Evolutionary conservation across 2,797 vertebrate genomes (phyloP).

Genomic region (Rhinichthys osculus): DNA sequence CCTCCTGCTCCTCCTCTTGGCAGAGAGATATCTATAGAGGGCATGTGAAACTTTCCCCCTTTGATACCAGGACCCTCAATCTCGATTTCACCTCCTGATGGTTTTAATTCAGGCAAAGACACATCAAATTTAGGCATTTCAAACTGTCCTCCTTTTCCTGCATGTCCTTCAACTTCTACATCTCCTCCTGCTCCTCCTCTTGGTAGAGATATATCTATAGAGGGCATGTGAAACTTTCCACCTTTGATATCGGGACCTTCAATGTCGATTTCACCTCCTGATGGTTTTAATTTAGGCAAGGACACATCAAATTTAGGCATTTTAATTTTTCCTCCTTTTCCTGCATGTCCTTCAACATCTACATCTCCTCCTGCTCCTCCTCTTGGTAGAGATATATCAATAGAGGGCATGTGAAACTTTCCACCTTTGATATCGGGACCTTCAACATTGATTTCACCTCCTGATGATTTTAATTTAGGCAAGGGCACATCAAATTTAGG

Average conservation of each 20-base stretch:
- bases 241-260: constrained; percentile 53
- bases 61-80: background rate
- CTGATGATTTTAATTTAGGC: constrained; percentile 28
- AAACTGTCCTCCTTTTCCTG: constrained; percentile 14
- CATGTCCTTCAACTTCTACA: background rate
- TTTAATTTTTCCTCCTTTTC: constrained; percentile 62
- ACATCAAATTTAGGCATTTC: constrained; percentile 59
- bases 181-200: background rate
- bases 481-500: constrained; percentile 61
- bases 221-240: constrained; percentile 28
- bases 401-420: constrained; percentile 40
- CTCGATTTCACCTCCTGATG: constrained; percentile 19
- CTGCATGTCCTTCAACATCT: background rate
- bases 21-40: constrained; percentile 32
- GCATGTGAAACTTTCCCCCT: constrained; percentile 38
- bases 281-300: constrained; percentile 45
- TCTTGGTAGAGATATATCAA: constrained; percentile 44
- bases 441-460: constrained; percentile 21
- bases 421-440: background rate
- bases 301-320: constrained; percentile 64
- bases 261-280: constrained; percentile 35
- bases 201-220: constrained; percentile 54
- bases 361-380: constrained; percentile 9
- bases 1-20: constrained; percentile 36
- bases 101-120: constrained; percentile 49